Base-by-base conservation (phyloP, 2,113 vertebrate genomes). In the Nibea coibor region DNA sequence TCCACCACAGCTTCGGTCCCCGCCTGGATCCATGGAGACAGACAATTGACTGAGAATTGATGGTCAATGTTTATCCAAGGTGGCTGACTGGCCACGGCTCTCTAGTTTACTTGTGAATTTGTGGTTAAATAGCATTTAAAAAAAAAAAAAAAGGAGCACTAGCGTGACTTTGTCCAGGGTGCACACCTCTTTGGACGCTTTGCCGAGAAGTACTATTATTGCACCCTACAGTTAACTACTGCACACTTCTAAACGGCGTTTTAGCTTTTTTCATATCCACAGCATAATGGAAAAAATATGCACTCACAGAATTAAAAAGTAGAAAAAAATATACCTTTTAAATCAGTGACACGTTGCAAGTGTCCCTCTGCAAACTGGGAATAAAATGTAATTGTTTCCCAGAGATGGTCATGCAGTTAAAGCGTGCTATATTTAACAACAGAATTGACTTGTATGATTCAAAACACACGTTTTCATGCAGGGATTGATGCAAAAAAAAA, bases 51-150 rank as follows among this genome's bases (percentile, higher is more conserved):
- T 92, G 88, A 92, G 83, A 95, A 95, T 85, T 91, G 89, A 88
- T 91, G 87, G 96, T 95, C 96, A 96, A 95, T 96, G 94, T 97
- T 97, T 97, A 94, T 95, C 96, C 94, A 94, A 90, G 91, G 94
- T 94, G 92, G 93, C 73, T 94, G 94, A 94, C 94, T 89, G 92
- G 95, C 92, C 94, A 92, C 92, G 17, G 74, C 91, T 92, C 92
- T 92, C 95, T 96, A 96, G 97, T 98, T 97, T 98, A 96, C 96
- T 96, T 93, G 97, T 94, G 97, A 99, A 97, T 98, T 95, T 97
- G 96, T 94, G 94, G 94, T 91, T 89, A 84, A 92, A 89, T 87
- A n/a, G n/a, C n/a, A n/a, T n/a, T n/a, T n/a, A n/a, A n/a, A n/a
- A n/a, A n/a, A n/a, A n/a, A n/a, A n/a, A n/a, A n/a, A n/a, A n/a